These are phyloP conservation scores for Henricia sp. DNA, from an alignment of 53 echinoderm and acorn worm species.

Conservation along the genomic window DNA sequence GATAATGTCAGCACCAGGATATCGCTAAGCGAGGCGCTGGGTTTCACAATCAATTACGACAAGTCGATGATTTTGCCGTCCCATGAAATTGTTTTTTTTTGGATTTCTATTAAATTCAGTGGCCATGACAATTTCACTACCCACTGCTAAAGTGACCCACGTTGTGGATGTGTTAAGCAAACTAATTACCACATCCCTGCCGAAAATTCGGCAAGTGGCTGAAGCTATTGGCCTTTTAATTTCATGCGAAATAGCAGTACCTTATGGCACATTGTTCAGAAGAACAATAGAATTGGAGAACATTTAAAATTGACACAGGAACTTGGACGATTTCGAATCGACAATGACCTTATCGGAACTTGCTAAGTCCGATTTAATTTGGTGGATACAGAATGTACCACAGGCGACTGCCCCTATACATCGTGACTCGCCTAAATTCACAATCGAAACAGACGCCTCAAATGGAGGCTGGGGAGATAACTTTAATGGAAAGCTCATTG, in stretches of 20 bases:
- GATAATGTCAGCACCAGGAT: too few relatives aligned
- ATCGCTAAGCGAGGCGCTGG: too few relatives aligned
- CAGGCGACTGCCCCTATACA: background rate
- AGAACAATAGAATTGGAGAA: background rate
- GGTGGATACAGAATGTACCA: constrained; percentile 8
- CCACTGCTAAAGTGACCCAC: too few relatives aligned
- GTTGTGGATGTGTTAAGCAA: too few relatives aligned
- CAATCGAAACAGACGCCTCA: constrained; percentile 14
- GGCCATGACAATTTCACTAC: too few relatives aligned
- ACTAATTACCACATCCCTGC: too few relatives aligned
- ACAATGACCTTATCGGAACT: background rate
- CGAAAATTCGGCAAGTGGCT: background rate
- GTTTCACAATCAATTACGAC: too few relatives aligned
- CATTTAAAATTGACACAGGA: background rate
- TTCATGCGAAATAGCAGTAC: too few relatives aligned
- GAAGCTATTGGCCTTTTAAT: background rate
- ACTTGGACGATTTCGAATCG: background rate
- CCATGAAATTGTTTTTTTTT: too few relatives aligned
- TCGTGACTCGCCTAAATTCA: background rate
- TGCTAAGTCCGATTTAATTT: background rate
- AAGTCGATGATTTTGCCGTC: too few relatives aligned
- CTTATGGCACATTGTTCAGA: background rate
- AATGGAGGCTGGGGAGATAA: background rate
- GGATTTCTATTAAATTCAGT: too few relatives aligned
- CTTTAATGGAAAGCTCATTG: background rate